Percentiles rank a stretch among this genome's conserved stretches.
These are phyloP conservation scores for Nothobranchius kuhntae DNA, from an alignment of 2,113 vertebrate genomes.

Conservation along the genomic window DNA sequence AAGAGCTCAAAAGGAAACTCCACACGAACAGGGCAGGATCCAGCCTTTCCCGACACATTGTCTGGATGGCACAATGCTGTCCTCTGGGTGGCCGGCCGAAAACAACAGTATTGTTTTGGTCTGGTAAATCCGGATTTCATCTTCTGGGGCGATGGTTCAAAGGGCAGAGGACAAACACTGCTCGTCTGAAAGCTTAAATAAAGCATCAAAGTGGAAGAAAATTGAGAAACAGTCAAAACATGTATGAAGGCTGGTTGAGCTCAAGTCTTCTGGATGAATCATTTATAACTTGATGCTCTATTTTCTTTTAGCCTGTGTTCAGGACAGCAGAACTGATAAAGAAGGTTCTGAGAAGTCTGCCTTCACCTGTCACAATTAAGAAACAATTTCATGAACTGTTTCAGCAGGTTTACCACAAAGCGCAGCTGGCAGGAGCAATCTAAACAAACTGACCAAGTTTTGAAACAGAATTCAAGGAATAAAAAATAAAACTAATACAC, in stretches of 20 bases:
- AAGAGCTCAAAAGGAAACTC: not conserved
- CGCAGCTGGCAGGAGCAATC: too few species aligned
- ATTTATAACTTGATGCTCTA: too few species aligned
- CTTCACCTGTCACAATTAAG: not conserved
- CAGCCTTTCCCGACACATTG: not conserved
- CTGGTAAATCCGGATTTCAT: slow-evolving; percentile 45
- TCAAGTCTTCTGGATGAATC: too few species aligned
- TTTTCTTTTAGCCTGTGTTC: too few species aligned
- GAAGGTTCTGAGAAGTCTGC: not conserved
- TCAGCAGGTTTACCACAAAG: too few species aligned
- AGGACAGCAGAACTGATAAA: not conserved
- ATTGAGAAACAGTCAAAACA: not conserved
- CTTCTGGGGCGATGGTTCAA: slow-evolving; percentile 55
- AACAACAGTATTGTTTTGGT: slow-evolving; percentile 49
- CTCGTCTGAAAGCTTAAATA: slow-evolving; percentile 44
- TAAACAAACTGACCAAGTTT: too few species aligned
- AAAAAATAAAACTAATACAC: not conserved
- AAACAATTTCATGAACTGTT: too few species aligned
- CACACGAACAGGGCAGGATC: slow-evolving; percentile 13
- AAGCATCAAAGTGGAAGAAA: slow-evolving; percentile 15
- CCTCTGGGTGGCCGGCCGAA: slow-evolving; percentile 34
- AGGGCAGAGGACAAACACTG: slow-evolving; percentile 28
- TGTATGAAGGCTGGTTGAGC: too few species aligned
- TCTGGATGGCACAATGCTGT: slow-evolving; percentile 32
- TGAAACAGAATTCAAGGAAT: not conserved